Conservation (phyloP, 2,113 vertebrate genomes). For the Psittacara wagleri region DNA sequence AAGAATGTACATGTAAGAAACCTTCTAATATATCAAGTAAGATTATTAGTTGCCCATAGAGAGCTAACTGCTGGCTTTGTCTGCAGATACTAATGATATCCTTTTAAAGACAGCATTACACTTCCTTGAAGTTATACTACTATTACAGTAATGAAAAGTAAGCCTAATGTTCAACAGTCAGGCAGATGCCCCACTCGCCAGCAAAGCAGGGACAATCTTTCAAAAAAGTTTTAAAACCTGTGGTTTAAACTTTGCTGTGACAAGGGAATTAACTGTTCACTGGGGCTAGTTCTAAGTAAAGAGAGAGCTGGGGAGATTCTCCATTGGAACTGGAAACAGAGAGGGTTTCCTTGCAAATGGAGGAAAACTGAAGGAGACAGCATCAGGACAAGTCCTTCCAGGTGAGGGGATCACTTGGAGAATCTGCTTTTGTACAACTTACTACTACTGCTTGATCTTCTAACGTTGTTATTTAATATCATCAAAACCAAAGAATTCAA, state of each 20-base stretch:
- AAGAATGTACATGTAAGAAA: background rate
- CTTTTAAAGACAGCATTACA: background rate
- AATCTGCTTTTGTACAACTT: background rate
- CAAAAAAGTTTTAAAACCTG: background rate
- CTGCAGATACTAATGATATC: background rate
- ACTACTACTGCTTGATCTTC: background rate
- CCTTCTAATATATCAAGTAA: background rate
- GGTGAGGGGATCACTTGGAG: background rate
- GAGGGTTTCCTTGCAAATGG: background rate
- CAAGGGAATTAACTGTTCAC: background rate
- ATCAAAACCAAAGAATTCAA: background rate
- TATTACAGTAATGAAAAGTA: background rate
- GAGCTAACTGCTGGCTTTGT: background rate
- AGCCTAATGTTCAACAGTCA: background rate
- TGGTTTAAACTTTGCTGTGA: background rate
- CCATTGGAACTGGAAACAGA: background rate
- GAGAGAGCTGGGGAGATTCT: background rate
- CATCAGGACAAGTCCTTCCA: background rate
- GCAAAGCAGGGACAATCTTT: background rate
- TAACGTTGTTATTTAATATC: background rate
- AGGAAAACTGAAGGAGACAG: background rate
- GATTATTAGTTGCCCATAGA: background rate
- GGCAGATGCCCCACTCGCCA: background rate
- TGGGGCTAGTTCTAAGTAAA: background rate
- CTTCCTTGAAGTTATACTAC: background rate